Conservation (phyloP, 1,140 invertebrate species). For the Xylocopa sonorina region DNA sequence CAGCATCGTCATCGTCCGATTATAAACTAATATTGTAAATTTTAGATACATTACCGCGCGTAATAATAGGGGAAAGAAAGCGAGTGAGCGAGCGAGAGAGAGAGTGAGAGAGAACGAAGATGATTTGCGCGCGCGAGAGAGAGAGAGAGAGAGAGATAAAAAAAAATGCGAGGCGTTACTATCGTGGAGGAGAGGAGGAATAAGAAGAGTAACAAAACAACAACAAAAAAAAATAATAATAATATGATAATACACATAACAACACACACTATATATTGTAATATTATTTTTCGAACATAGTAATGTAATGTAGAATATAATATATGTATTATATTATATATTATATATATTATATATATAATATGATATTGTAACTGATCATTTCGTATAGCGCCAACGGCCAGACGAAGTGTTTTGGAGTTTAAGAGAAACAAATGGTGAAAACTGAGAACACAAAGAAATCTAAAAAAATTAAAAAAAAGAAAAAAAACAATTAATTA, state of each 20-base stretch:
- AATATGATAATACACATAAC: conserved; percentile 69
- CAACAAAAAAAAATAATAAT: conserved; percentile 23
- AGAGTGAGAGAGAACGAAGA: conserved; percentile 52
- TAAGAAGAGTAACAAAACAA: conserved; percentile 58
- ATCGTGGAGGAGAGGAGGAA: conserved; percentile 52
- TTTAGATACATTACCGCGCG: conserved; percentile 74
- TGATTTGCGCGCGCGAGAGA: conserved; percentile 20
- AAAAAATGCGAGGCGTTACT: conserved; percentile 44
- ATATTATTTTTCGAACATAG: conserved; percentile 82
- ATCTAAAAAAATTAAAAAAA: not conserved
- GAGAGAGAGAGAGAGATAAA: conserved; percentile 45
- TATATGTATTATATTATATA: conserved; percentile 73
- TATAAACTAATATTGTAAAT: conserved; percentile 72
- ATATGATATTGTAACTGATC: conserved; percentile 68
- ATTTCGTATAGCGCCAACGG: conserved; percentile 73
- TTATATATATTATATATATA: conserved; percentile 76
- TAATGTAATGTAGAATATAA: conserved; percentile 80
- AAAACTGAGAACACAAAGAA: not conserved
- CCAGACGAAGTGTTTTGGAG: conserved; percentile 66
- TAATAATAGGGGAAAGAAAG: conserved; percentile 65
- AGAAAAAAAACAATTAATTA: conserved; percentile 64
- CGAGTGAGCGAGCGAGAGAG: conserved; percentile 32
- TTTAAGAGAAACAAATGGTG: conserved; percentile 41
- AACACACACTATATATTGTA: conserved; percentile 78
- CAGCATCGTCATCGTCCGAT: conserved; percentile 54